A percentile compares a stretch with the other conserved stretches of the same genome.
Conservation (phyloP, 2,113 vertebrate species). For the Rhinopomastus cyanomelas region DNA sequence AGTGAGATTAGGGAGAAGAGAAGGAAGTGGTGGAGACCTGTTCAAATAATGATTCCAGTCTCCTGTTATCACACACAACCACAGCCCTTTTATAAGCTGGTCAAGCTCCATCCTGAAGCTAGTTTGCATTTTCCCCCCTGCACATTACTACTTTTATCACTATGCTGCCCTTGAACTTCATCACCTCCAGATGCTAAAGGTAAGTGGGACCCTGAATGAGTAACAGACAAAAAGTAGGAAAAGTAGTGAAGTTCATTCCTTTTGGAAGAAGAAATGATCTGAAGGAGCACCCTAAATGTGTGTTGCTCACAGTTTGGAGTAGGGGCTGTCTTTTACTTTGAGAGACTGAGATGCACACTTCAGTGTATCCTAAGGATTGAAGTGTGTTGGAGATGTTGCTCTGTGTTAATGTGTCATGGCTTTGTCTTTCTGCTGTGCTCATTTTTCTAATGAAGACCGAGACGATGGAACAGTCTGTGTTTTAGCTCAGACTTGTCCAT, state of each 20-base stretch:
- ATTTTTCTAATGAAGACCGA: background rate
- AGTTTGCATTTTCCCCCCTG: background rate
- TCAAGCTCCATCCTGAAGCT: background rate
- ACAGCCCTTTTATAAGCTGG: background rate
- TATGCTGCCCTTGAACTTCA: background rate
- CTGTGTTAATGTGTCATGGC: background rate
- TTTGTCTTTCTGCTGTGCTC: background rate
- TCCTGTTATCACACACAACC: background rate
- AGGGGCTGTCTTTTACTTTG: background rate
- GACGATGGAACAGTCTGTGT: rapidly evolving
- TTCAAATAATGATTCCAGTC: background rate
- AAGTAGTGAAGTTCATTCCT: background rate
- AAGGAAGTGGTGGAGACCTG: background rate
- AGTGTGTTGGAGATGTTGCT: background rate
- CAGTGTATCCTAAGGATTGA: background rate
- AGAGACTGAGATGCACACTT: background rate
- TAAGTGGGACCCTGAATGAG: background rate
- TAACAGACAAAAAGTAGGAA: background rate
- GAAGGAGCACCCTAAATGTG: background rate
- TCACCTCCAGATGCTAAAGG: background rate
- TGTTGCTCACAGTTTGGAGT: background rate
- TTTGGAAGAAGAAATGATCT: background rate
- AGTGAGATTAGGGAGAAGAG: background rate
- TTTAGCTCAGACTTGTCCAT: background rate
- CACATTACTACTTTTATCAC: background rate